phyloP scores from a whole-genome alignment of 2,797 vertebrate genomes.

The Aplochiton taeniatus region DNA sequence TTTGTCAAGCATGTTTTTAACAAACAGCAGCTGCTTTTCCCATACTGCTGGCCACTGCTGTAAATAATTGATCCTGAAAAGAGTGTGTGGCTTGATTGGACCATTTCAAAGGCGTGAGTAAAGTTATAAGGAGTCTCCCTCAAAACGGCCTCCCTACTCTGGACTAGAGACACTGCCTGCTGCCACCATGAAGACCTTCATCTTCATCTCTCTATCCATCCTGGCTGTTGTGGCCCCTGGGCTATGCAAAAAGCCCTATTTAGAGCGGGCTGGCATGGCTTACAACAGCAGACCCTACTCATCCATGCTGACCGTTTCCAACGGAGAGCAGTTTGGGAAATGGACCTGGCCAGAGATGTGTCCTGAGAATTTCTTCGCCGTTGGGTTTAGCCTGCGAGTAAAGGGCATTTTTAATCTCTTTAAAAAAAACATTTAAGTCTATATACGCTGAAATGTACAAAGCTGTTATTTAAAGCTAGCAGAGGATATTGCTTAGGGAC shows the following conservation, averaged over 20 bases:
- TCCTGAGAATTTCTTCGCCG: conserved; percentile 64
- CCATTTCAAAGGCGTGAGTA: conserved; percentile 10
- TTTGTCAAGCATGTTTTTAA: neutral
- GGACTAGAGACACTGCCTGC: conserved; percentile 18
- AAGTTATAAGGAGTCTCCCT: conserved; percentile 45
- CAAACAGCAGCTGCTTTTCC: conserved; percentile 60
- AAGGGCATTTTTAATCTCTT: no score
- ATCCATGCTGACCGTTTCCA: conserved; percentile 47
- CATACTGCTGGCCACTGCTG: conserved; percentile 35
- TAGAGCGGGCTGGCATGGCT: conserved; percentile 51
- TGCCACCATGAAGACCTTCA: conserved; percentile 50
- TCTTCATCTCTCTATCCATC: conserved; percentile 22
- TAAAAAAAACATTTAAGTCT: neutral
- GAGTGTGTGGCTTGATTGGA: neutral
- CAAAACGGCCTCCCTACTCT: conserved; percentile 15
- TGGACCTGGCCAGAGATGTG: conserved; percentile 75
- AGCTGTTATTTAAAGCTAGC: neutral
- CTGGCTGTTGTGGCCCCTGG: conserved; percentile 48
- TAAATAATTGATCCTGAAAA: conserved; percentile 64
- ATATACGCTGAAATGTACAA: no score
- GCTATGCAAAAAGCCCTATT: conserved; percentile 36
- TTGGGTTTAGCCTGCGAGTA: conserved; percentile 73
- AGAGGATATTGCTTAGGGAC: neutral
- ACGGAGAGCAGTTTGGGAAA: conserved; percentile 65
- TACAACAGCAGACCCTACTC: conserved; percentile 52